These are phyloP conservation scores for Lagria hirta DNA, from an alignment of 2,888 invertebrate species.

Conservation along the genomic window DNA sequence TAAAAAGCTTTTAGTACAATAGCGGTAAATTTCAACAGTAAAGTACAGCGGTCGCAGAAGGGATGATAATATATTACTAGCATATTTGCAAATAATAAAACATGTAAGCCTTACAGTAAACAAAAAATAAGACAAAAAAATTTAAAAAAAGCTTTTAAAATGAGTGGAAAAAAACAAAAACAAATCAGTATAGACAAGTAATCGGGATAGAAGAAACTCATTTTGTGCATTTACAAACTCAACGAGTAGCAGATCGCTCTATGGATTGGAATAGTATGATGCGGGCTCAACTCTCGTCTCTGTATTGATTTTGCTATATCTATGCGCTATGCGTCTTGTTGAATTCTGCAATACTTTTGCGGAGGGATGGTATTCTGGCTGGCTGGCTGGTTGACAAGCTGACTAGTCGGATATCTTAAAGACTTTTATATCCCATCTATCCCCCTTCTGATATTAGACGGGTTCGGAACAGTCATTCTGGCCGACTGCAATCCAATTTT, in stretches of 20 bases:
- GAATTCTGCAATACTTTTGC: conserved; percentile 42
- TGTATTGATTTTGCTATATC: conserved; percentile 48
- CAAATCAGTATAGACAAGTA: conserved; percentile 21
- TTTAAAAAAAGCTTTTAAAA: too few relatives aligned
- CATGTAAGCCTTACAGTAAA: too few relatives aligned
- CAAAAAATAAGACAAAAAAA: too few relatives aligned
- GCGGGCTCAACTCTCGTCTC: conserved; percentile 42
- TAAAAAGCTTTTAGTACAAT: too few relatives aligned
- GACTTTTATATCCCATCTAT: conserved; percentile 49
- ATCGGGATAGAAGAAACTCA: conserved; percentile 38
- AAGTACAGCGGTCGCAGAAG: too few relatives aligned
- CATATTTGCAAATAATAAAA: too few relatives aligned
- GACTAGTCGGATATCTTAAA: conserved; percentile 42
- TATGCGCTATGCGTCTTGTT: conserved; percentile 49
- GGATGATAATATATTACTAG: too few relatives aligned
- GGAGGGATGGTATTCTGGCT: conserved; percentile 26
- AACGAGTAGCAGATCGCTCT: conserved; percentile 39
- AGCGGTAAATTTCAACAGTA: too few relatives aligned
- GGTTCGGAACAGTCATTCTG: conserved; percentile 46
- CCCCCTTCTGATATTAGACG: conserved; percentile 47
- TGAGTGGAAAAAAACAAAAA: too few relatives aligned
- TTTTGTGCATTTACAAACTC: conserved; percentile 41
- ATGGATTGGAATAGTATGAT: conserved; percentile 46
- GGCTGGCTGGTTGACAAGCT: too few relatives aligned
- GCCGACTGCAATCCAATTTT: conserved; percentile 39